A percentile compares a stretch with the other conserved stretches of the same genome.
Evolutionary conservation across 2,113 vertebrate genomes (phyloP).

Genomic region (Columba livia): DNA sequence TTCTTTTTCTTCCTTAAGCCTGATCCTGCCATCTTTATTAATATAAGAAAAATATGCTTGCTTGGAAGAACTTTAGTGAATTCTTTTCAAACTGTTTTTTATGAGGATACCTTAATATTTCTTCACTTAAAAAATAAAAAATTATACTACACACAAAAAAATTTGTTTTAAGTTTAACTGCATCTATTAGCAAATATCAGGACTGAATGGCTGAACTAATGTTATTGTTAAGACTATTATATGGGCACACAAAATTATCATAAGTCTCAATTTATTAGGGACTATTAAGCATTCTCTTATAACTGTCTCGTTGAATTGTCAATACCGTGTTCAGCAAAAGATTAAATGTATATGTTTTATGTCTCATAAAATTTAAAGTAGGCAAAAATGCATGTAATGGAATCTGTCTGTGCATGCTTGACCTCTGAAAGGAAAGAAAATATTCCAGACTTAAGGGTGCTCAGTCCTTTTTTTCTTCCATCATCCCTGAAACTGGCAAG

Average conservation of each 20-base stretch:
- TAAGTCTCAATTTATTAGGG: background rate
- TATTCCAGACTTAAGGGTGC: background rate
- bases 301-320: background rate
- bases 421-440: background rate
- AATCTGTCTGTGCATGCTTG: background rate
- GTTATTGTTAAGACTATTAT: background rate
- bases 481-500: fast-evolving
- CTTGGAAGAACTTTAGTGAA: background rate
- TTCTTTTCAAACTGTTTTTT: background rate
- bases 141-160: no score
- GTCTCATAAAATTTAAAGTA: background rate
- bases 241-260: background rate
- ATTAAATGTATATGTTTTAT: background rate
- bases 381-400: background rate
- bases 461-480: fast-evolving
- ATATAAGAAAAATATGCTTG: background rate
- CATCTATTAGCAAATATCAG: background rate
- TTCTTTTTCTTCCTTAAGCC: background rate
- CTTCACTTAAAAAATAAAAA: background rate
- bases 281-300: background rate
- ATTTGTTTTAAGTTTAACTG: background rate
- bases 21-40: background rate
- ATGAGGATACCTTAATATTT: background rate
- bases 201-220: background rate
- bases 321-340: background rate